These are phyloP conservation scores for Myodes glareolus DNA, from an alignment of 2,113 vertebrate genomes.

Conservation along the genomic window DNA sequence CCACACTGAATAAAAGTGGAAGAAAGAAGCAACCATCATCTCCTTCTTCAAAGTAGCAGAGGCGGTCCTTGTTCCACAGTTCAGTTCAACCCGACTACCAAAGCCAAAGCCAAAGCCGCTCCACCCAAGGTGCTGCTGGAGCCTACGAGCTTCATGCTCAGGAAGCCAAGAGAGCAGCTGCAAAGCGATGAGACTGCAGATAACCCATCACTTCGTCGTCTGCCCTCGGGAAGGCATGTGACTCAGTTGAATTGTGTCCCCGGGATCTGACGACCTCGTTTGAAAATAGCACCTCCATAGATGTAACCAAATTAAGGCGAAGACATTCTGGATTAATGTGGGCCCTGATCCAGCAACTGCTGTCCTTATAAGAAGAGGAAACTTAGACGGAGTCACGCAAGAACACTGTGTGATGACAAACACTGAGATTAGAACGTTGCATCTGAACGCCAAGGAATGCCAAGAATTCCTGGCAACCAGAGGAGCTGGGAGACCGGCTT, in stretches of 20 bases:
- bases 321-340: neutral
- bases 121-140: neutral
- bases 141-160: neutral
- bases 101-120: neutral
- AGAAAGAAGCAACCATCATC: neutral
- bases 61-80: neutral
- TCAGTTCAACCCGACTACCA: neutral
- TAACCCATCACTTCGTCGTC: neutral
- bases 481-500: neutral
- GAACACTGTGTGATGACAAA: constrained; percentile 58
- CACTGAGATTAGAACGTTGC: constrained; percentile 34
- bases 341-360: neutral
- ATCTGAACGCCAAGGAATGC: constrained; percentile 42
- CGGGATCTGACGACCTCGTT: neutral
- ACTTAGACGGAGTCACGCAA: constrained; percentile 50
- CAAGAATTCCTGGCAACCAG: constrained; percentile 51
- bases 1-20: neutral
- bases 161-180: neutral
- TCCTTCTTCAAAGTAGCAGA: neutral
- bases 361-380: constrained; percentile 64
- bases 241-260: neutral
- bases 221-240: neutral
- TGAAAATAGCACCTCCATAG: constrained; percentile 48
- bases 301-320: constrained; percentile 40
- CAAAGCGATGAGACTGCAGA: neutral